Evolutionary conservation across 2,888 invertebrate genomes (phyloP), one percentile per base, ranked within the genome.

Genomic region (Sabatieria punctata): DNA sequence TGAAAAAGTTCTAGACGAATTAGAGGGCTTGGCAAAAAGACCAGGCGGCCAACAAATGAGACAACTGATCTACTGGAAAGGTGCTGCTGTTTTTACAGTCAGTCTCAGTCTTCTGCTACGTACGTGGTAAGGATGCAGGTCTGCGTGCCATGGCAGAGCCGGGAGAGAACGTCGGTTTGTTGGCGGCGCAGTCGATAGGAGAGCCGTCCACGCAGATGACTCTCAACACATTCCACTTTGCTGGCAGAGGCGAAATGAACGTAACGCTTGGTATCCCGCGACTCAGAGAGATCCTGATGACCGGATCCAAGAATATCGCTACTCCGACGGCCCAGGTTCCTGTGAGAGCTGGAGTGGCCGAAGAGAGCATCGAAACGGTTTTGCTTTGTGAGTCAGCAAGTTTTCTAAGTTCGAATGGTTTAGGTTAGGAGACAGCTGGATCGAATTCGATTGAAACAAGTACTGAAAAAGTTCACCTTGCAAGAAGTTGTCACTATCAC

Each of bases 191-290:
- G 71, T 91, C 91, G 1, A 82, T 99, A 51, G 97, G 97, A 48
- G 97, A 99, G 69, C 97, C 97, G 0, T 95, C 95, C 1, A 99
- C 97, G 49, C 97, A 99, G 75, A 97, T 99, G 97, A 99, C 97
- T 60, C 71, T 99, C 65, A 99, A 99, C 68, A 99, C 97, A 36
- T 99, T 99, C 70, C 97, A 99, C 66, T 97, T 97, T 68, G 97
- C 97, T 59, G 97, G 97, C 64, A 79, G 93, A 70, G 93, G 95
- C 73, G 97, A 97, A 71, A 97, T 97, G 93, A 99, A 99, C 73
- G 95, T 99, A 0, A 97, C 97, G 0, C 74, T 99, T n/a, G 97
- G 97, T 74, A 95, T 97, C 58, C 97, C 97, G 0, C 78, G 97
- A 57, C 74, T 97, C 4, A 72, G 91, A 57, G 97, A 97, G 75